Evolutionary conservation across 2,797 vertebrate species (phyloP), one percentile per base, ranked within the genome.

Genomic region (Myotis planiceps): DNA sequence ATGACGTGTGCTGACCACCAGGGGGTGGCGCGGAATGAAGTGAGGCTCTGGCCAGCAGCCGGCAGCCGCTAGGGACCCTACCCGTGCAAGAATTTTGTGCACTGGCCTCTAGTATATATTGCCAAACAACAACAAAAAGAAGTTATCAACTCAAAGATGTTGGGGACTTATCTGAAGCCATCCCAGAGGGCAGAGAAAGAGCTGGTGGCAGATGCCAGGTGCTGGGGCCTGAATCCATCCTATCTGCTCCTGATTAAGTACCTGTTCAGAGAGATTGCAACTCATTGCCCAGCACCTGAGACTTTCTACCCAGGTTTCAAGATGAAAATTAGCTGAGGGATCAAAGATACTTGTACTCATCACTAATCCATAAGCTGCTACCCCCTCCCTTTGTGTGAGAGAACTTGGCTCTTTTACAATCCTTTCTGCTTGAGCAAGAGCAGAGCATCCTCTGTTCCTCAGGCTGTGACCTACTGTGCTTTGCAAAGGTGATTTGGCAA

Each of bases 401-500:
- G 65, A 93, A 55, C 39, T 19, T 34, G 39, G 69, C 47, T 45
- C 71, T 84, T 95, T 60, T 69, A 81, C 92, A 88, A 60, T 65
- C 45, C 55, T 58, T 79, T 95, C 90, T 87, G 34, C 47, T 84
- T 84, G 66, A 72, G 42, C 91, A 84, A 23, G 72, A 85, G 37
- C 34, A 68, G 49, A 95, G 72, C 53, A 69, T 72, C 37, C 32
- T 79, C 49, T 75, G 90, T 34, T 85, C 75, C 51, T 39, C 47
- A 45, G 39, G 13, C 75, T 72, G 6, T 79, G 72, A 95, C 71
- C 92, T 87, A 19, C n/a, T 53, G 71, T 21, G 60, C 71, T 89
- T 80, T 93, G 90, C 66, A 94, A 96, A 96, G 93, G 51, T 96
- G 90, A 92, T 86, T 76, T 93, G 79, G 78, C 39, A 80, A 94